These are phyloP conservation scores for Thalassophryne amazonica DNA, from an alignment of 2,797 vertebrate genomes.

Conservation along the genomic window DNA sequence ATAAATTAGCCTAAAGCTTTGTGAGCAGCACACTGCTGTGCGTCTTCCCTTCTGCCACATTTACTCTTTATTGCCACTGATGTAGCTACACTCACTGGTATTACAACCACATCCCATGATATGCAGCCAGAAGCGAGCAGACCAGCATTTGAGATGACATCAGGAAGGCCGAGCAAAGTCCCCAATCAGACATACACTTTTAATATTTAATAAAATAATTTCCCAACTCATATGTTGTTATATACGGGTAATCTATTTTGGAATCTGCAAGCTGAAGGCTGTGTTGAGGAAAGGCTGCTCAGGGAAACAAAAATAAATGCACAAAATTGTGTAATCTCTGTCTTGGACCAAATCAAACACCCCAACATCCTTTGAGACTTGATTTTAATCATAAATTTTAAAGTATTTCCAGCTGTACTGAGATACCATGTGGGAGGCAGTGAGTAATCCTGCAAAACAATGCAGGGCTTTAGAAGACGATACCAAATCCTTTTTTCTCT, in stretches of 20 bases:
- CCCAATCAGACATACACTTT: not conserved
- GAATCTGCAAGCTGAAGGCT: not conserved
- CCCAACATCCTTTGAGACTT: constrained; percentile 19
- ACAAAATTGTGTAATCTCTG: constrained; percentile 31
- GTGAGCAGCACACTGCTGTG: constrained; percentile 34
- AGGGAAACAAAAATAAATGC: constrained; percentile 12
- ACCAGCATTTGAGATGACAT: constrained; percentile 2
- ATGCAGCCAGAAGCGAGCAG: constrained; percentile 7
- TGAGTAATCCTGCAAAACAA: constrained; percentile 33
- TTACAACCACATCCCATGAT: constrained; percentile 29
- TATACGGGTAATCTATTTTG: not conserved
- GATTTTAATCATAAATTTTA: constrained; percentile 2
- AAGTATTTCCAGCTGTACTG: constrained; percentile 53
- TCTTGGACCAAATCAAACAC: constrained; percentile 45
- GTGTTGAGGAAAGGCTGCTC: constrained; percentile 18
- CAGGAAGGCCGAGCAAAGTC: constrained; percentile 18
- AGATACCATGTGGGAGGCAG: constrained; percentile 32
- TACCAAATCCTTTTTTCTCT: constrained; percentile 33
- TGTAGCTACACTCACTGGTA: constrained; percentile 52
- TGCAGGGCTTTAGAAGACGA: constrained; percentile 3
- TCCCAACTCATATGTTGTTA: not conserved
- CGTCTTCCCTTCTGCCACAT: constrained; percentile 48
- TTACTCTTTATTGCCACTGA: constrained; percentile 43
- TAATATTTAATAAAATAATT: too few species aligned
- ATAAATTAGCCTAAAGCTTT: constrained; percentile 64